These are phyloP conservation scores for Mastigias papua DNA, from an alignment of 30 jellyfish, hydroid and myxozoan species.

Conservation along the genomic window DNA sequence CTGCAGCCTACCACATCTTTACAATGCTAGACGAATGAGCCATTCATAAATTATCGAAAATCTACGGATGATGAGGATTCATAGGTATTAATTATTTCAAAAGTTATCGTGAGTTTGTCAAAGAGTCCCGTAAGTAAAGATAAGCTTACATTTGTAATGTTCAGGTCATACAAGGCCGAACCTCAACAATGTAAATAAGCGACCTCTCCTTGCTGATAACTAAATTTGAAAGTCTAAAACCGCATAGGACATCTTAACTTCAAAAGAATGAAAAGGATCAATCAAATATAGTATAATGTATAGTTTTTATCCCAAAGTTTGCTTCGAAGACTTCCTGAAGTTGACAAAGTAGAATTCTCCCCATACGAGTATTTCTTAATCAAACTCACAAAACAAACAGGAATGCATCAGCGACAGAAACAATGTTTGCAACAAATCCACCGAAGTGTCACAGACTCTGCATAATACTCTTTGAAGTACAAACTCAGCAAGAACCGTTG, in stretches of 20 bases:
- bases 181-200: constrained; percentile 32
- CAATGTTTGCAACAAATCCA: background rate
- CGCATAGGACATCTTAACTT: constrained; percentile 4
- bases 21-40: background rate
- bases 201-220: constrained; percentile 29
- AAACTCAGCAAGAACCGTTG: too few species aligned
- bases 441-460: background rate
- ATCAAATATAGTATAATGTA: background rate
- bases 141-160: constrained; percentile 36
- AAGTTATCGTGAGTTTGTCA: constrained; percentile 23
- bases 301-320: background rate
- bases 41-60: constrained; percentile 11
- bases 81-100: constrained; percentile 28
- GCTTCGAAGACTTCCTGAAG: constrained; percentile 1
- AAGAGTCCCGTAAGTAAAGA: constrained; percentile 43
- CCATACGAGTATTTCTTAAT: background rate
- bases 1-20: background rate
- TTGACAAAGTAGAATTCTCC: background rate
- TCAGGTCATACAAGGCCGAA: constrained; percentile 14
- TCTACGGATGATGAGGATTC: constrained; percentile 31
- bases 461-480: too few species aligned
- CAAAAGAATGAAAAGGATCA: background rate
- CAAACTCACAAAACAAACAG: constrained; percentile 7
- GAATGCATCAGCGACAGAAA: background rate
- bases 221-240: constrained; percentile 29